Evolutionary conservation across 2,113 vertebrate species (phyloP), one percentile per base, ranked within the genome.

Genomic region (Loxodonta africana): DNA sequence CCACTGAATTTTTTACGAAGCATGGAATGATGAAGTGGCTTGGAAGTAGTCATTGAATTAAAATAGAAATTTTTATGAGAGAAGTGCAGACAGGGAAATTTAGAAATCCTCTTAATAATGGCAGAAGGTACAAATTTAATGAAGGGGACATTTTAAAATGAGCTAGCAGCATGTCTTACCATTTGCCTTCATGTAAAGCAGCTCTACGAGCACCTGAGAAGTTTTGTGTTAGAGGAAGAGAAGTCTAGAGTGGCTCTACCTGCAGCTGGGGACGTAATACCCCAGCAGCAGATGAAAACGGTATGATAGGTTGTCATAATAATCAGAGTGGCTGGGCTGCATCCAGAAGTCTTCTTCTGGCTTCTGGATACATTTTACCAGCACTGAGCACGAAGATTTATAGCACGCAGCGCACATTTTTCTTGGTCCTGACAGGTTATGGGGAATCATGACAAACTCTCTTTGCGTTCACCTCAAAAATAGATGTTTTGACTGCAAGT

Each of bases 71-170:
- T 97, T 97, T 97, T 82, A 84, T 95, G 76, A 90, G 92, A 83
- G 81, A 97, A 96, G 33, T 85, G 90, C 92, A 96, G 94, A 92
- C 15, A 62, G 87, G 71, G 81, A 96, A 96, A 95, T 96, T 96
- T 97, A 95, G 76, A 96, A 83, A 76, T 82, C 69, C 46, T 93
- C 51, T 97, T 95, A 95, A 92, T 98, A 97, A 95, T 90, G n/a
- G 65, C 51, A 92, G 41, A 95, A 96, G 84, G 96, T 92, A 96
- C 84, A 97, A 92, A 95, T 97, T 92, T 97, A 95, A 97, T 96
- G 95, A 97, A 95, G 77, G 62, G 46, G 60, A 69, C 84, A n/a
- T 97, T 97, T 97, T 94, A 95, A 97, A 92, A 87, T 92, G 83
- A 94, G 33, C 62, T 23, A 82, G 73, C 76, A 88, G 83, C 44